Evolutionary conservation across 2,888 invertebrate genomes (phyloP).

Genomic region (Meliscaeva auricollis): DNA sequence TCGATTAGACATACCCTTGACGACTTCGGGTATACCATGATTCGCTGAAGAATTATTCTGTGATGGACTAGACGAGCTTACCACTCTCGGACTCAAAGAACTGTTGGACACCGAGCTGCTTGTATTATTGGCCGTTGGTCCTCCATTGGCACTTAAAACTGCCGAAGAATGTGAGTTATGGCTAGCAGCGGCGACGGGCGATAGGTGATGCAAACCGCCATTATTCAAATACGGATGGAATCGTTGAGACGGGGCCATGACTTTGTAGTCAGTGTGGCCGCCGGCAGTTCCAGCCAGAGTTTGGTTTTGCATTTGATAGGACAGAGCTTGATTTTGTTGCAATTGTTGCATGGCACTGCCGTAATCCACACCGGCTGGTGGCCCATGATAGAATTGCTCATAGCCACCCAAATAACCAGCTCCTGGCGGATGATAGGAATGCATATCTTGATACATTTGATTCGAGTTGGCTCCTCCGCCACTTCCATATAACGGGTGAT

Average conservation of each 20-base stretch:
- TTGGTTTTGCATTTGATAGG: conserved; percentile 71
- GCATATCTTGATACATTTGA: conserved; percentile 77
- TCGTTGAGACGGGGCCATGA: conserved; percentile 78
- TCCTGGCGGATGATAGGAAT: conserved; percentile 75
- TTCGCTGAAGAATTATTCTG: conserved; percentile 77
- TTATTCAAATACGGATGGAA: conserved; percentile 82
- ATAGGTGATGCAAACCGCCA: conserved; percentile 72
- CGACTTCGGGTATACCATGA: conserved; percentile 46
- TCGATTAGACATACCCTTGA: conserved; percentile 83
- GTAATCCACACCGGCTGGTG: conserved; percentile 78
- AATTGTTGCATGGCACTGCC: conserved; percentile 72
- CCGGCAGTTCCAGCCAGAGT: conserved; percentile 30
- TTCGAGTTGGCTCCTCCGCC: conserved; percentile 73
- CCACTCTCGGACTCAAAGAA: conserved; percentile 83
- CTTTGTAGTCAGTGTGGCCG: conserved; percentile 65
- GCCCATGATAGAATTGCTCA: conserved; percentile 83
- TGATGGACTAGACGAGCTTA: conserved; percentile 83
- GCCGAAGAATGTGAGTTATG: conserved; percentile 54
- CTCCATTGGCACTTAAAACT: conserved; percentile 46
- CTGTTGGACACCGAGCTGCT: conserved; percentile 78
- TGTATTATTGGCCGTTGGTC: conserved; percentile 65
- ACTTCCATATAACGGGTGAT: conserved; percentile 67
- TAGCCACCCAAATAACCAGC: conserved; percentile 82
- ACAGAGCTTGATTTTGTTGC: conserved; percentile 59
- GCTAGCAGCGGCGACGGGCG: conserved; percentile 20